Percentiles rank a stretch among this genome's conserved stretches.
Evolutionary conservation across 2,888 invertebrate genomes (phyloP).

Genomic region (Nowickia ferox): DNA sequence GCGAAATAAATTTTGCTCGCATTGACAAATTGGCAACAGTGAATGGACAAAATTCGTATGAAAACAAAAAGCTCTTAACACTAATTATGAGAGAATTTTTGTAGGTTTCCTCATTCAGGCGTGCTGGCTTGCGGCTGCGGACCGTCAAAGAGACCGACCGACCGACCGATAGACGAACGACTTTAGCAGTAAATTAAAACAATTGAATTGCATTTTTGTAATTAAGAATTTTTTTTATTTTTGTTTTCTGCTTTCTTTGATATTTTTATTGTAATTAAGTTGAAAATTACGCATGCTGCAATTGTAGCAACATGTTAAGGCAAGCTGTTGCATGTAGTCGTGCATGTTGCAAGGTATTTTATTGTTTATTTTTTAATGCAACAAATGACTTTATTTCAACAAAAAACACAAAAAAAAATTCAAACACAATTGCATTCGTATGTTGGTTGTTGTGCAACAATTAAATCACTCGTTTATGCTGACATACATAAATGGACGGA

Average conservation of each 20-base stretch:
- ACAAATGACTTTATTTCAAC: neutral
- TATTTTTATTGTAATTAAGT: slow-evolving; percentile 57
- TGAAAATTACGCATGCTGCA: slow-evolving; percentile 51
- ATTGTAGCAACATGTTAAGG: neutral
- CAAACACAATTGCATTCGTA: neutral
- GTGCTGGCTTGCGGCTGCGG: neutral
- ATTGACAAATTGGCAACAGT: slow-evolving; percentile 23
- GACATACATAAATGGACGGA: neutral
- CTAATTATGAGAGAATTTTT: slow-evolving; percentile 43
- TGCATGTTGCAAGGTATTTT: slow-evolving; percentile 11
- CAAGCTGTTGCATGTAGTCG: slow-evolving; percentile 26
- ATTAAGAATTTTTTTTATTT: slow-evolving; percentile 10
- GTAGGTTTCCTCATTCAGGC: slow-evolving; percentile 9
- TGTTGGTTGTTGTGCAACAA: slow-evolving; percentile 24
- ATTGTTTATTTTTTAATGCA: neutral
- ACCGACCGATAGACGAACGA: neutral
- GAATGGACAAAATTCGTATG: neutral
- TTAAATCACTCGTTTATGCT: slow-evolving; percentile 10
- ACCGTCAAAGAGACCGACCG: neutral
- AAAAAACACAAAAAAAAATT: too few relatives aligned
- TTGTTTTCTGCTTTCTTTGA: neutral
- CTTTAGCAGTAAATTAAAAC: neutral
- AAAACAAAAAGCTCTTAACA: slow-evolving; percentile 2
- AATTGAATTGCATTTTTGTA: slow-evolving; percentile 36
- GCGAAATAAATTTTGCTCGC: too few relatives aligned